Conservation (phyloP, 2,113 vertebrate species). For the Rhea pennata region DNA sequence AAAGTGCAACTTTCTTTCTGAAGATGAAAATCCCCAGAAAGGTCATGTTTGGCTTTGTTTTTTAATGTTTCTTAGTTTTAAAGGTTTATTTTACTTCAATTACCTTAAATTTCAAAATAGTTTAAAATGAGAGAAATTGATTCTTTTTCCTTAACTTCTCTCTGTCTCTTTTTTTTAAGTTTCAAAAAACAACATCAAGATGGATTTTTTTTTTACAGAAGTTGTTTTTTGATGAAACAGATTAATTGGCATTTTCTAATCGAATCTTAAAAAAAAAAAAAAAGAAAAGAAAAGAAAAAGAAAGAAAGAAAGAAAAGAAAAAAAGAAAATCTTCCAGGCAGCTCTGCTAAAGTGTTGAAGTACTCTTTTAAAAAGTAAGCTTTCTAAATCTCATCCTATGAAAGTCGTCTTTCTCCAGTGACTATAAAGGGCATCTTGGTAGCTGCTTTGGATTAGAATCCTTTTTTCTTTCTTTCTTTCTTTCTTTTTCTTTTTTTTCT, state of each 20-base stretch:
- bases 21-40: conserved; percentile 48
- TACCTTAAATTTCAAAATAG: conserved; percentile 65
- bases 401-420: neutral
- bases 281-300: neutral
- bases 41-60: conserved; percentile 43
- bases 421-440: neutral
- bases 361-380: neutral
- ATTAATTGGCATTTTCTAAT: conserved; percentile 58
- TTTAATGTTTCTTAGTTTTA: conserved; percentile 53
- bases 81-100: conserved; percentile 49
- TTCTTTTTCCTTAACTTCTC: conserved; percentile 8
- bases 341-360: conserved; percentile 17
- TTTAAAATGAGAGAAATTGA: conserved; percentile 10
- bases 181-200: conserved; percentile 18
- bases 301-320: neutral
- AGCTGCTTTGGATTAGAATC: neutral
- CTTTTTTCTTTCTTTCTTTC: no score
- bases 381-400: neutral
- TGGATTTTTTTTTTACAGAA: conserved; percentile 33
- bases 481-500: no score
- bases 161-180: neutral
- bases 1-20: conserved; percentile 24
- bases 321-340: neutral
- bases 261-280: conserved; percentile 36
- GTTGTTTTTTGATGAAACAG: conserved; percentile 13